Evolutionary conservation across 1,140 invertebrate genomes (phyloP).

Genomic region (Drosophila azteca): DNA sequence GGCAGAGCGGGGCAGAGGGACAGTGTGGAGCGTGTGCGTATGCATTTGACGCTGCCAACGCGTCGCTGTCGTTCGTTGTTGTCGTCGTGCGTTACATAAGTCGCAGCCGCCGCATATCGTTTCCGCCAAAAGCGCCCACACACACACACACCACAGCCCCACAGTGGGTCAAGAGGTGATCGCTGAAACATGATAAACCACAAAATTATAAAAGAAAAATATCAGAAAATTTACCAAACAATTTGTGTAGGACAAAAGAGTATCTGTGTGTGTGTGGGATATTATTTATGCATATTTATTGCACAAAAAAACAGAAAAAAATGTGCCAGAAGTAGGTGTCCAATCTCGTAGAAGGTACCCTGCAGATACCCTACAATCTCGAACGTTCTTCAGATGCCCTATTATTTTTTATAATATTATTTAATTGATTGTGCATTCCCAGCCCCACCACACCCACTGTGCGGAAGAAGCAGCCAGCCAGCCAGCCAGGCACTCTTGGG

Average conservation of each 20-base stretch:
- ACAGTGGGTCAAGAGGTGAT: slow-evolving; percentile 42
- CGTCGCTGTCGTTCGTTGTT: slow-evolving; percentile 20
- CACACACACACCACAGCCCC: slow-evolving; percentile 25
- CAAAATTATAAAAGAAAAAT: background rate
- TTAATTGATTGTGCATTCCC: too few relatives aligned
- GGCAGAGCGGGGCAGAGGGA: background rate
- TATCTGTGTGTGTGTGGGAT: slow-evolving; percentile 2
- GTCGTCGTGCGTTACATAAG: slow-evolving; percentile 65
- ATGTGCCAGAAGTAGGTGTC: background rate
- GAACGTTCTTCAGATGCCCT: background rate
- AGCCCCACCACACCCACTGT: background rate
- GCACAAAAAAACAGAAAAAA: too few relatives aligned
- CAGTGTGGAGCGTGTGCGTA: slow-evolving; percentile 46
- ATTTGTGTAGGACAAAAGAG: background rate
- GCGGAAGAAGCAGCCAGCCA: slow-evolving; percentile 4
- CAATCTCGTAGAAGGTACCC: background rate
- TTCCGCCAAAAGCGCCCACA: slow-evolving; percentile 67
- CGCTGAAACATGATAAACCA: slow-evolving; percentile 4
- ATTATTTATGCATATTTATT: too few relatives aligned
- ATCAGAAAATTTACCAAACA: background rate
- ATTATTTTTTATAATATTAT: too few relatives aligned
- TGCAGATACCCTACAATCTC: slow-evolving; percentile 15
- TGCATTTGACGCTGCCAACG: slow-evolving; percentile 44
- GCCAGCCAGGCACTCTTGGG: slow-evolving; percentile 3
- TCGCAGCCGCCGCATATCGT: slow-evolving; percentile 48